Base-by-base conservation (phyloP, 2,888 invertebrate genomes). In the Craniophora ligustri region DNA sequence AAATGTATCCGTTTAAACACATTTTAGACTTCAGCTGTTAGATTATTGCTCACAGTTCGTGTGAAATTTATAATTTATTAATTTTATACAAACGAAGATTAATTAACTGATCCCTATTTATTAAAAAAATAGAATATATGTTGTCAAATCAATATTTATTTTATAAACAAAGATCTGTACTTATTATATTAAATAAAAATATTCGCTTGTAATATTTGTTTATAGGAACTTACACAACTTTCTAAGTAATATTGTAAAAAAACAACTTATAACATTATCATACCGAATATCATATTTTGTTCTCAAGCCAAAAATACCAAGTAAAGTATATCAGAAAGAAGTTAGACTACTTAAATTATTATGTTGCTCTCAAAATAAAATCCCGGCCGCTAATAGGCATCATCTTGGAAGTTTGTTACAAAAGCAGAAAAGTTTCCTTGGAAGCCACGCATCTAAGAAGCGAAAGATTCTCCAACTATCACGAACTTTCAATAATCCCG, bases 401-500 rank as follows among this genome's bases (percentile, higher is more conserved):
- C 74, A 73, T 62, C 67, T 4, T 60, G 66, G 34, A 85, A 85
- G 78, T 85, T 87, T 76, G 58, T 47, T 68, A 75, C 67, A 71
- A 75, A 79, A 83, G 76, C 75, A 79, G 70, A 76, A 74, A 83
- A 88, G 82, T 79, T 87, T 78, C 47, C 48, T 75, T 70, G 64
- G 76, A 79, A 85, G 76, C 83, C 86, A 88, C 87, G 85, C 86
- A 86, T 84, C 81, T 66, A 80, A 87, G 78, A 78, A 67, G 76
- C 70, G 68, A 84, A 88, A 88, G 87, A 89, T 88, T 87, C 68
- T 66, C 76, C 46, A 87, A 90, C 88, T 90, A 88, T 84, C 78
- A 71, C 75, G 72, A 88, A 88, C 84, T 89, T 85, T 77, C 84
- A 82, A 88, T 89, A 90, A 89, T 87, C 87, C 81, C 72, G 53